phyloP scores from a whole-genome alignment of 2,888 invertebrate species.

The Hyposoter didymator region DNA sequence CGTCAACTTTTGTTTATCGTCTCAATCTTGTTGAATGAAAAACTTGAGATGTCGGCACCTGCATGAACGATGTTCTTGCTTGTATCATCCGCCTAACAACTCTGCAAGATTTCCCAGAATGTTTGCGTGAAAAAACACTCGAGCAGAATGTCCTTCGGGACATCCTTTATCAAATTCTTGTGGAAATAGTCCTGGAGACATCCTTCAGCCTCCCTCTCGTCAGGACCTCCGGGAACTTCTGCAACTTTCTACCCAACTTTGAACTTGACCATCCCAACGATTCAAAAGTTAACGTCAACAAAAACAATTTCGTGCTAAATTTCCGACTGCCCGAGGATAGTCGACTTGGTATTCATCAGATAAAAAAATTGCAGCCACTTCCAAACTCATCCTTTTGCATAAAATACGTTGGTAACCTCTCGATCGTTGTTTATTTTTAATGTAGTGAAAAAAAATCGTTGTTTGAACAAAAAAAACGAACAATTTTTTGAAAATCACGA shows the following conservation, averaged over 20 bases:
- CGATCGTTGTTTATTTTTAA: too few species aligned
- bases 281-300: neutral
- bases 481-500: too few species aligned
- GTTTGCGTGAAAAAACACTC: neutral
- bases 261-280: neutral
- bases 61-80: neutral
- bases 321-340: neutral
- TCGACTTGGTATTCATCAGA: neutral
- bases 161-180: constrained; percentile 10
- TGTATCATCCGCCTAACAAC: constrained; percentile 8
- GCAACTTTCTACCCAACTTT: neutral
- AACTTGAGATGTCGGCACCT: neutral
- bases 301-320: neutral
- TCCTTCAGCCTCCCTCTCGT: neutral
- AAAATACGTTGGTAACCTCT: too few species aligned
- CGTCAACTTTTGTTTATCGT: neutral
- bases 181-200: neutral
- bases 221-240: neutral
- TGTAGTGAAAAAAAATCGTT: too few species aligned
- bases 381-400: too few species aligned
- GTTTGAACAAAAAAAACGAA: too few species aligned
- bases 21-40: neutral
- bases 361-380: neutral
- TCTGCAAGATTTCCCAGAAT: constrained; percentile 4
- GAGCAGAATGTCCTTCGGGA: constrained; percentile 14